A percentile compares a stretch with the other conserved stretches of the same genome.
Evolutionary conservation across 2,113 vertebrate genomes (phyloP).

Genomic region (Promerops cafer): DNA sequence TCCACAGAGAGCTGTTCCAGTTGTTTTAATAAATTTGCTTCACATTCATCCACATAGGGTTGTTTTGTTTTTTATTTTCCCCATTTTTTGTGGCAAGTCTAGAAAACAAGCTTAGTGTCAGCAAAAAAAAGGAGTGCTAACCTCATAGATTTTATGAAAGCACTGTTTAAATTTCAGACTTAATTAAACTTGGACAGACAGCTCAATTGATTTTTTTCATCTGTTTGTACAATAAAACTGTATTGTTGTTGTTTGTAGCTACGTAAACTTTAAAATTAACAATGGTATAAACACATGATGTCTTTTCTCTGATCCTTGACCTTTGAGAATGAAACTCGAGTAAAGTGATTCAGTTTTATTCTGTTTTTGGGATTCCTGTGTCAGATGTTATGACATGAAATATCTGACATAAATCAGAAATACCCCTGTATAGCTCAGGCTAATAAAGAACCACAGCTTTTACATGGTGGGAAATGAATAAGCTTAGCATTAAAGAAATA

Average conservation of each 20-base stretch:
- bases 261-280: neutral
- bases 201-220: neutral
- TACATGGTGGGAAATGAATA: neutral
- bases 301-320: neutral
- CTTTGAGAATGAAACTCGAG: neutral
- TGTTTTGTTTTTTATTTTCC: neutral
- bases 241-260: neutral
- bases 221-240: neutral
- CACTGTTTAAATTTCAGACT: neutral
- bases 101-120: neutral
- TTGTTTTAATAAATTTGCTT: slow-evolving; percentile 7
- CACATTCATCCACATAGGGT: neutral
- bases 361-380: neutral
- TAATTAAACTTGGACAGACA: neutral
- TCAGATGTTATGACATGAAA: neutral
- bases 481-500: neutral
- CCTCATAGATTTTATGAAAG: neutral
- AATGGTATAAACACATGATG: neutral
- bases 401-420: neutral
- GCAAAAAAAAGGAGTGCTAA: neutral
- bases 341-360: neutral
- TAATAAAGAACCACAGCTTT: neutral
- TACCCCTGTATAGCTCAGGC: neutral
- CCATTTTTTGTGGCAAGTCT: neutral
- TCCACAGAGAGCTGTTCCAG: slow-evolving; percentile 15